Evolutionary conservation across 2,888 invertebrate species (phyloP), one percentile per base, ranked within the genome.

Genomic region (Incurvaria masculella): DNA sequence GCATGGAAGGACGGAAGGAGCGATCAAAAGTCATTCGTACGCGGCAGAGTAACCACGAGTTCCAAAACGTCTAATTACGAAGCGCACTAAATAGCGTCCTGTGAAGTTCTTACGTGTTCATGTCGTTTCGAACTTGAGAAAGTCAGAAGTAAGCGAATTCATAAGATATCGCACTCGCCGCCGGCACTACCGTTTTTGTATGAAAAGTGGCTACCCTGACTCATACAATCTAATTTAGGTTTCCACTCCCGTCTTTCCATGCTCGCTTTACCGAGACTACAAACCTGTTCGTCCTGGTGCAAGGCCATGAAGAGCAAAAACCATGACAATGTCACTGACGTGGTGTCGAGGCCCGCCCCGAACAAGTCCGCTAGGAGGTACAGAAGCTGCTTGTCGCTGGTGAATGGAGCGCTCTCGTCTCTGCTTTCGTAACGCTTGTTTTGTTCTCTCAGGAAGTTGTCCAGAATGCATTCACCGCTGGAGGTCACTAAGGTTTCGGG

Each of bases 271-370:
- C 17, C n/a, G 17, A 14, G 8, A 11, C 33, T 11, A 41, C 17
- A 41, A 41, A 41, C 18, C 79, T 88, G 88, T 58, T 82, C 81
- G 1, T 82, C 72, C 2, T 82, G 84, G 66, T 89, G 66, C 39
- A 81, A 69, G 1, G 91, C 88, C 81, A 94, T 81, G 55, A 85
- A 90, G 17, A 94, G 72, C 16, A 94, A 65, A 58, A 89, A 87
- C 94, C 94, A 94, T 23, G 89, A 80, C 23, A 94, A 61, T 0
- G 92, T 90, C 0, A 88, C 84, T 48, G 90, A 69, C 0, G 91
- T 88, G 0, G 94, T 94, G 58, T 94, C 94, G 45, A 91, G 80
- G 4, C 92, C 91, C 14, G 94, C 94, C 0, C 93, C 92, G 61
- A 91, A 91, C 61, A 94, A 74, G 66, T 94, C 94, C 2, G 89